Percentiles rank a stretch among this genome's conserved stretches.
Conservation (phyloP, 1,140 invertebrate species). For the Microplitis mediator region DNA sequence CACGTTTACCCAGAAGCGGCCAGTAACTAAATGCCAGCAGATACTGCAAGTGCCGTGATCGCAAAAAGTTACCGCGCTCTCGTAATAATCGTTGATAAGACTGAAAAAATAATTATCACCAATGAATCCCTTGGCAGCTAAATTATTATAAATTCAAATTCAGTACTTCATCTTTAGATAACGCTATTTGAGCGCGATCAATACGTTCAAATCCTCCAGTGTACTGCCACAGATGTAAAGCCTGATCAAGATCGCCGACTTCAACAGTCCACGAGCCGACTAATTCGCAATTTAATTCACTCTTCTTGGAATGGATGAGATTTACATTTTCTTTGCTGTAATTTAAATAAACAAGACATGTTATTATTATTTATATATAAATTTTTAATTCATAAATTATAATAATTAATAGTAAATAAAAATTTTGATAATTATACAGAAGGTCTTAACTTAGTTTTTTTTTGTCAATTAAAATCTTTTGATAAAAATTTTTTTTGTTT, state of each 20-base stretch:
- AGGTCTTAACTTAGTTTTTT: no score
- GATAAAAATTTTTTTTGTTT: no score
- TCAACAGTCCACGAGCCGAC: constrained; percentile 88
- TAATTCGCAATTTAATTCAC: constrained; percentile 74
- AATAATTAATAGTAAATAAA: no score
- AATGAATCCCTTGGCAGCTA: background rate
- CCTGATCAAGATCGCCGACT: constrained; percentile 97
- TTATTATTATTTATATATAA: no score
- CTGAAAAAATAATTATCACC: constrained; percentile 58
- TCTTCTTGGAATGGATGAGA: constrained; percentile 76
- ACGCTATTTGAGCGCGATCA: constrained; percentile 76
- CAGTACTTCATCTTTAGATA: constrained; percentile 75
- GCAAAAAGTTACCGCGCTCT: constrained; percentile 82
- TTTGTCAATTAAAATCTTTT: no score
- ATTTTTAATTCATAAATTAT: no score
- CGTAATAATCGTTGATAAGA: constrained; percentile 79
- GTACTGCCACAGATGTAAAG: constrained; percentile 93
- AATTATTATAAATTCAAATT: constrained; percentile 24
- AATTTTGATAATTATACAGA: no score
- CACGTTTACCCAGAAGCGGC: constrained; percentile 78
- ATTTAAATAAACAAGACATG: background rate
- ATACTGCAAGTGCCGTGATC: constrained; percentile 91
- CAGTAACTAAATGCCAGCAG: constrained; percentile 89
- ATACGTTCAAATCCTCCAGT: constrained; percentile 89
- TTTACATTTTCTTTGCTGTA: constrained; percentile 81